phyloP scores from a whole-genome alignment of 1,140 invertebrate genomes.

The Watersipora subatra region DNA sequence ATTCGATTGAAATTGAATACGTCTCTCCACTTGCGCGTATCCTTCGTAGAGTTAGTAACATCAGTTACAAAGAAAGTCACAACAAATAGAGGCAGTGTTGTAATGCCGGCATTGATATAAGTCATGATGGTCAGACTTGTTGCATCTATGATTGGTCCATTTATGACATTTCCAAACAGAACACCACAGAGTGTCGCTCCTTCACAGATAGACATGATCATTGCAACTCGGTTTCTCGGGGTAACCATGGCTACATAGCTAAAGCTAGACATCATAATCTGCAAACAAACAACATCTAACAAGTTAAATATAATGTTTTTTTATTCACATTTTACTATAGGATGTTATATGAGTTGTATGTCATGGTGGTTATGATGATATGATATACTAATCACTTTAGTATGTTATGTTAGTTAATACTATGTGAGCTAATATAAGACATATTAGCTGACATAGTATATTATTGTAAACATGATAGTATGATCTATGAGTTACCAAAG shows the following conservation, averaged over 20 bases:
- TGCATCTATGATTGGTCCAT: neutral
- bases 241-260: neutral
- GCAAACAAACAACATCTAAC: no score
- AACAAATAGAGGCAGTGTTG: neutral
- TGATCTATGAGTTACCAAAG: no score
- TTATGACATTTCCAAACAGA: neutral
- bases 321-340: no score
- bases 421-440: no score
- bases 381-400: no score
- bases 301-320: no score
- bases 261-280: neutral
- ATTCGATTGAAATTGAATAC: neutral
- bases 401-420: no score
- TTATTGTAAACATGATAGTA: no score
- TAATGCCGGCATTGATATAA: neutral
- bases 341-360: no score
- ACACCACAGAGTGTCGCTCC: neutral
- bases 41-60: neutral
- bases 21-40: neutral
- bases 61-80: neutral
- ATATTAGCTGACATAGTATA: no score
- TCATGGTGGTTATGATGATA: no score
- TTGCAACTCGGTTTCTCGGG: neutral
- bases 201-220: neutral
- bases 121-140: neutral